phyloP scores from a whole-genome alignment of 2,113 vertebrate species.

The Plotosus lineatus region DNA sequence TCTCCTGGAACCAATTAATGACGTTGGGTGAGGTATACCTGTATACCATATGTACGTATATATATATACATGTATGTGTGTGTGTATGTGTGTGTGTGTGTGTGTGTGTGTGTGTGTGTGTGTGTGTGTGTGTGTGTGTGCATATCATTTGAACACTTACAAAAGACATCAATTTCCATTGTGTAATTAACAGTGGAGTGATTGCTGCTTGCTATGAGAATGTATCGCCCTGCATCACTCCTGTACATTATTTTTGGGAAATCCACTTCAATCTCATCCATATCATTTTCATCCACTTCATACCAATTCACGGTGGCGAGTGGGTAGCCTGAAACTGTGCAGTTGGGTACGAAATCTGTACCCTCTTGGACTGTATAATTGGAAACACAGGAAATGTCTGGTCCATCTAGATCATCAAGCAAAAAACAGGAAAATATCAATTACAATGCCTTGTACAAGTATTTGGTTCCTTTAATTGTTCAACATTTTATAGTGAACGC shows the following conservation, averaged over 20 bases:
- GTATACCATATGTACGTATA: too few relatives aligned
- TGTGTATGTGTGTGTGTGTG: too few relatives aligned
- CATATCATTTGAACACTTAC: slow-evolving; percentile 29
- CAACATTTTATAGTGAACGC: background rate
- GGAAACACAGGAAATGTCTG: slow-evolving; percentile 23
- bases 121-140: too few relatives aligned
- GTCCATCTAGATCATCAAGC: slow-evolving; percentile 31
- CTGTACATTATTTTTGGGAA: slow-evolving; percentile 2
- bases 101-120: too few relatives aligned
- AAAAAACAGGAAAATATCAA: background rate
- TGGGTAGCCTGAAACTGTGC: slow-evolving; percentile 24
- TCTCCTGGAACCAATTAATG: too few relatives aligned
- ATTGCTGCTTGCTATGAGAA: background rate
- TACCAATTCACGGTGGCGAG: background rate
- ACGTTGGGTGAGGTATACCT: too few relatives aligned
- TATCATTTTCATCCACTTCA: slow-evolving; percentile 33
- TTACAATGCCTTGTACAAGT: background rate
- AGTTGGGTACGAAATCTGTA: background rate
- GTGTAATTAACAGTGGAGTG: accelerated
- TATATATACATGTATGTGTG: too few relatives aligned
- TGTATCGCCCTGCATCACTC: slow-evolving; percentile 27
- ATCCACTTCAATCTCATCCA: background rate
- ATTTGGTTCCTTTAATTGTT: background rate
- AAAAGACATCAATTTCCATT: slow-evolving; percentile 16
- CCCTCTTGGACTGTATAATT: background rate